A percentile compares a stretch with the other conserved stretches of the same genome.
Conservation (phyloP, 2,888 invertebrate species). For the Catotricha subobsoleta region DNA sequence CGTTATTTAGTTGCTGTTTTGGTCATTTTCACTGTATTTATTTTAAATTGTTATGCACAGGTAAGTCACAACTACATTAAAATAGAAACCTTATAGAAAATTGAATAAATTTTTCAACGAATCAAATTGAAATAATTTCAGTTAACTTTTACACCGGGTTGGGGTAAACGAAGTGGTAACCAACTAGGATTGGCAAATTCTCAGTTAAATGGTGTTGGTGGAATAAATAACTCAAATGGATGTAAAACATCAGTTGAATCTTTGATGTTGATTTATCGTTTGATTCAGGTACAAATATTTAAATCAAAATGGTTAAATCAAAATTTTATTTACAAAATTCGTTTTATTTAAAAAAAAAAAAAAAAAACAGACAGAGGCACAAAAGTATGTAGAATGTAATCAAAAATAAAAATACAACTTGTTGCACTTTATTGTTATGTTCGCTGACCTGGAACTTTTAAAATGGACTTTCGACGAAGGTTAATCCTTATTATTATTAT, state of each 20-base stretch:
- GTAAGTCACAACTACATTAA: neutral
- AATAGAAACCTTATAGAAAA: neutral
- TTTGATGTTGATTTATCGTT: slow-evolving; percentile 25
- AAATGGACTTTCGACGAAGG: no score
- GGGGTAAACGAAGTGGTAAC: slow-evolving; percentile 14
- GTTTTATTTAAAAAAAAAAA: no score
- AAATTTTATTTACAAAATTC: neutral
- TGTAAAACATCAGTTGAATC: slow-evolving; percentile 25
- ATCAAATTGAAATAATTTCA: slow-evolving; percentile 6
- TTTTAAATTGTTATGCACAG: slow-evolving; percentile 1
- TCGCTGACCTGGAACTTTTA: no score
- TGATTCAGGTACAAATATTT: slow-evolving; percentile 18
- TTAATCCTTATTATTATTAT: no score
- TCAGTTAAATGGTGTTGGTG: neutral
- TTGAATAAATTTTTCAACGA: neutral
- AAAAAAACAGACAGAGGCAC: slow-evolving; percentile 13
- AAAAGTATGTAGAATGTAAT: slow-evolving; percentile 13
- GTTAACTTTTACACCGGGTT: slow-evolving; percentile 15
- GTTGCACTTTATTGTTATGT: no score
- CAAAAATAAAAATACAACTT: slow-evolving; percentile 10
- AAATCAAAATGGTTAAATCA: neutral
- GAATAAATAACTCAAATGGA: slow-evolving; percentile 11
- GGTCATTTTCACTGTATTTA: neutral
- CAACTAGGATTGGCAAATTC: neutral
- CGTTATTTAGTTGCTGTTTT: neutral